Conservation (phyloP, 1,140 invertebrate species). For the Brachionus asplanchnoidis region DNA sequence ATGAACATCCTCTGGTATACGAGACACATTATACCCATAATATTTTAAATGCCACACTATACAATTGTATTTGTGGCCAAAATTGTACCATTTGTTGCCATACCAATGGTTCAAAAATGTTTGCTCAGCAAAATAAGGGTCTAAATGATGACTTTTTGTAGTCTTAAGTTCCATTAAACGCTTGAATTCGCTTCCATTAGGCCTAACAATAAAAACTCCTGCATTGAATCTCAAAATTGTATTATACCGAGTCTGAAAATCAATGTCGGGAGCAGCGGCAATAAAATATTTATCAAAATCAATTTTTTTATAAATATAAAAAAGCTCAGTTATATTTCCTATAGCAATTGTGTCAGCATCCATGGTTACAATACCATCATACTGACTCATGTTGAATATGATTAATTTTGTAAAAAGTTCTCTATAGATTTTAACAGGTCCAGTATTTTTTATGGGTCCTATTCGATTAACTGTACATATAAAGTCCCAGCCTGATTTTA, state of each 20-base stretch:
- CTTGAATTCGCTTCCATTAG: neutral
- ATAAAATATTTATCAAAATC: neutral
- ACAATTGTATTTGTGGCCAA: neutral
- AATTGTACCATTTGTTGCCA: neutral
- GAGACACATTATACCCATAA: neutral
- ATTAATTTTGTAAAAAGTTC: neutral
- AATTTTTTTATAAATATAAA: neutral
- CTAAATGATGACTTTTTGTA: neutral
- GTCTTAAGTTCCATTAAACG: neutral
- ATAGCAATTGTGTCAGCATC: neutral
- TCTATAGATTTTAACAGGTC: neutral
- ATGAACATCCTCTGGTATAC: neutral
- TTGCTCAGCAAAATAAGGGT: neutral
- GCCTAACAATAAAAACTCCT: neutral
- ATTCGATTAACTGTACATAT: neutral
- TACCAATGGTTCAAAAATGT: slow-evolving; percentile 1
- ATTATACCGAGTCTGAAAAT: neutral
- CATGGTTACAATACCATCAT: neutral
- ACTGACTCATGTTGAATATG: neutral
- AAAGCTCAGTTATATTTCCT: neutral
- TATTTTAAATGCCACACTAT: neutral
- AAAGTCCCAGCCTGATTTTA: neutral
- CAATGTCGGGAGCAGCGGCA: neutral
- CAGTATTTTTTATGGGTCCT: neutral
- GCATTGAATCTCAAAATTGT: neutral